phyloP scores from a whole-genome alignment of 2,888 invertebrate species.

The Orthosia incerta region DNA sequence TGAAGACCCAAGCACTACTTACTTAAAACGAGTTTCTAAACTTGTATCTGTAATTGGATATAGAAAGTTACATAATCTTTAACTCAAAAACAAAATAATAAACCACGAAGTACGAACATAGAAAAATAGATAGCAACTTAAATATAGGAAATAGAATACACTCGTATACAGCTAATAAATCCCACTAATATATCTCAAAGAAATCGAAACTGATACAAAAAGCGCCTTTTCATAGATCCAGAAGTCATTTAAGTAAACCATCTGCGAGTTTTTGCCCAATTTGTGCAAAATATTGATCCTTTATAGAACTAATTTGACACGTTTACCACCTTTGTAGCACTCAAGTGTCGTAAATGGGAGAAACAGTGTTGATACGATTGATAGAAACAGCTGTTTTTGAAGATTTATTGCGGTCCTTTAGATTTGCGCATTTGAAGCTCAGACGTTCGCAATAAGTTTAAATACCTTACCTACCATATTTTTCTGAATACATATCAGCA shows the following conservation, averaged over 20 bases:
- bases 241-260: conserved; percentile 46
- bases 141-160: too few species aligned
- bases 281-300: conserved; percentile 72
- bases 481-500: background rate
- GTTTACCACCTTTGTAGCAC: conserved; percentile 54
- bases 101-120: too few species aligned
- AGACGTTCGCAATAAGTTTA: background rate
- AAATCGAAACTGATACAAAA: conserved; percentile 51
- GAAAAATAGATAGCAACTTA: too few species aligned
- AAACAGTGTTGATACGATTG: conserved; percentile 58
- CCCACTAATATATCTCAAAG: conserved; percentile 10
- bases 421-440: conserved; percentile 1
- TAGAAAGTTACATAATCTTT: too few species aligned
- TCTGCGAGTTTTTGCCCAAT: conserved; percentile 63
- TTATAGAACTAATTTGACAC: conserved; percentile 66
- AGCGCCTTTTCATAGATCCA: conserved; percentile 15
- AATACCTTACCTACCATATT: background rate
- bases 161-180: background rate
- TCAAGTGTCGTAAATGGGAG: conserved; percentile 47
- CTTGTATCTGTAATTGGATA: too few species aligned
- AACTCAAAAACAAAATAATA: too few species aligned
- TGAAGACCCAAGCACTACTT: too few species aligned
- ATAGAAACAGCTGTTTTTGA: conserved; percentile 58
- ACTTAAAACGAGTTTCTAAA: too few species aligned
- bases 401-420: conserved; percentile 18